Conservation (phyloP, 2,888 invertebrate genomes). For the Scaptomyza cyrtandrae region DNA sequence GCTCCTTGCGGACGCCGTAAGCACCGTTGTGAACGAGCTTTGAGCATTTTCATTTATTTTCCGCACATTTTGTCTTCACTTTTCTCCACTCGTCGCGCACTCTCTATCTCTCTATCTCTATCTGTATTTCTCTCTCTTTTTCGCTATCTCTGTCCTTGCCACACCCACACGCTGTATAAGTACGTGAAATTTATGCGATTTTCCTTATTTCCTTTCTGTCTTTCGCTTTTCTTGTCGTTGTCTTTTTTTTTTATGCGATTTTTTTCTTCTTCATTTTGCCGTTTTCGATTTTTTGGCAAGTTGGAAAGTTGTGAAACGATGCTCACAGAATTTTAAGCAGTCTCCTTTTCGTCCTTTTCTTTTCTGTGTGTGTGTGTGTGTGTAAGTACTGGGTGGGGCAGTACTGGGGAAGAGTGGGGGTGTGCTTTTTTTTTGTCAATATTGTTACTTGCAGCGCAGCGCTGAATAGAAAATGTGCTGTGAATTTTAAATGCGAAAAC, state of each 20-base stretch:
- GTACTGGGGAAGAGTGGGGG: neutral
- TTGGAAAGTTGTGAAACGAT: constrained; percentile 84
- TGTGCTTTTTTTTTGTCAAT: constrained; percentile 67
- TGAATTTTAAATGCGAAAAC: constrained; percentile 74
- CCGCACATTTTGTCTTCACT: constrained; percentile 71
- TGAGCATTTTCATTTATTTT: constrained; percentile 84
- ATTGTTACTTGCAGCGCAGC: constrained; percentile 72
- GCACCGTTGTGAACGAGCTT: constrained; percentile 84
- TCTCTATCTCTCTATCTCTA: constrained; percentile 11
- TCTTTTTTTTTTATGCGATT: constrained; percentile 13
- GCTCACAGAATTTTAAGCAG: constrained; percentile 83
- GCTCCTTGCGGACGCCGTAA: constrained; percentile 84
- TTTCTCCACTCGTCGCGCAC: constrained; percentile 30
- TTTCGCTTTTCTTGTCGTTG: constrained; percentile 17
- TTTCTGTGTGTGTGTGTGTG: constrained; percentile 8
- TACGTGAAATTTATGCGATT: constrained; percentile 70
- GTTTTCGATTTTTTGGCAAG: constrained; percentile 78
- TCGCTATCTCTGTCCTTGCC: constrained; percentile 22
- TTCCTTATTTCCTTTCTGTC: constrained; percentile 39
- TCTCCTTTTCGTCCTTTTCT: constrained; percentile 43
- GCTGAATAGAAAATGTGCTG: constrained; percentile 71
- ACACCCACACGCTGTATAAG: constrained; percentile 41
- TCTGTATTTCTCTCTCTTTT: neutral
- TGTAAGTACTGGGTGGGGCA: neutral
- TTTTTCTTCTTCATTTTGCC: constrained; percentile 38